A percentile compares a stretch with the other conserved stretches of the same genome.
Evolutionary conservation across 2,888 invertebrate species (phyloP).

Genomic region (Andrena camellia): DNA sequence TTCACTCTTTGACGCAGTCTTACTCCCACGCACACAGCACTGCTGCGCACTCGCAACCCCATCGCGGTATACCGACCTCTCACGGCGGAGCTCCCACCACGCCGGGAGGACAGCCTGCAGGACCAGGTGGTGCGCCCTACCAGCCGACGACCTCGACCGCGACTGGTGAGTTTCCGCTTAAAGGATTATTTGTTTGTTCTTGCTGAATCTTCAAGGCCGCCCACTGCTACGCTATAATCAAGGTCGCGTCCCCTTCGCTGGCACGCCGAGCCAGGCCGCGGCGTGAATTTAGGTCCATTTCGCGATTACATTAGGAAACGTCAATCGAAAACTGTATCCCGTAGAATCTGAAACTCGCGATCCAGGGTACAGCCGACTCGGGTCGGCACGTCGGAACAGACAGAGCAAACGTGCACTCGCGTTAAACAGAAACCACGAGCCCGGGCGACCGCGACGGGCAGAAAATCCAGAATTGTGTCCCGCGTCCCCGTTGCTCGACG

Average conservation of each 20-base stretch:
- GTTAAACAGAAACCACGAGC: background rate
- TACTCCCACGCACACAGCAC: constrained; percentile 91
- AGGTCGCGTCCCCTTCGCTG: constrained; percentile 23
- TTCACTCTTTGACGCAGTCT: constrained; percentile 90
- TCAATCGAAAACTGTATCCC: no score
- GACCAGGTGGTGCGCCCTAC: constrained; percentile 84
- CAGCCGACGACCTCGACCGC: constrained; percentile 87
- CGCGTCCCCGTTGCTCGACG: constrained; percentile 15
- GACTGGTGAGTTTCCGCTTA: constrained; percentile 87
- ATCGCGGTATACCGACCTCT: constrained; percentile 83
- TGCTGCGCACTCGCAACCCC: constrained; percentile 92
- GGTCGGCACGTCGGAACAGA: no score
- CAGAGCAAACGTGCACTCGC: background rate
- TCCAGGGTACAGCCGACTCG: no score
- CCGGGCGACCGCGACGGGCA: background rate
- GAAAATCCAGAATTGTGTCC: constrained; percentile 16
- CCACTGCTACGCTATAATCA: constrained; percentile 22
- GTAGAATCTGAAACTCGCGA: no score
- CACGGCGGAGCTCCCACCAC: constrained; percentile 88
- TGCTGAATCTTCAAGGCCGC: constrained; percentile 78
- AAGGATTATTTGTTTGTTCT: constrained; percentile 62
- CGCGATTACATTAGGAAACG: no score
- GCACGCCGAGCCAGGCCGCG: no score
- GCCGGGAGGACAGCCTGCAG: constrained; percentile 87
- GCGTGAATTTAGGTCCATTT: no score